Conservation (phyloP, 2,797 vertebrate genomes). For the Tolypeutes matacus region DNA sequence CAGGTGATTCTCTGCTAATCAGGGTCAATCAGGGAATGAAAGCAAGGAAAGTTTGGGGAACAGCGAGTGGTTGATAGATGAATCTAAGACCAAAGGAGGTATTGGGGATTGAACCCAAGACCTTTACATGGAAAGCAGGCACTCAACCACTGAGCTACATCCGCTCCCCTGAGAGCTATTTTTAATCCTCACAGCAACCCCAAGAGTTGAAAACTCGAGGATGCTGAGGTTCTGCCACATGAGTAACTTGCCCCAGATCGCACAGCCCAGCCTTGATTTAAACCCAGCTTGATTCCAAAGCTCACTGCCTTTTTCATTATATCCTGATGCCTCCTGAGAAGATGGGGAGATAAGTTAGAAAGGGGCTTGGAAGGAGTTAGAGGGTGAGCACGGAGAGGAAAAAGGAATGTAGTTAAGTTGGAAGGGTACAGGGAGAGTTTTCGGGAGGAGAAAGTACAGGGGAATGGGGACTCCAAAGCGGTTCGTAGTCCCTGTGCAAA, state of each 20-base stretch:
- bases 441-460: not conserved
- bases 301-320: not conserved
- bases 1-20: not conserved
- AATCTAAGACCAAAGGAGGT: not conserved
- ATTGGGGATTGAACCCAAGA: too few relatives aligned
- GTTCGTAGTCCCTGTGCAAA: not conserved
- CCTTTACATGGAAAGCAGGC: too few relatives aligned
- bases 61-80: not conserved
- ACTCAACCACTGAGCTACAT: too few relatives aligned
- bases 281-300: not conserved
- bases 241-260: not conserved
- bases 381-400: not conserved
- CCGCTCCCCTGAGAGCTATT: not conserved
- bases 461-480: not conserved
- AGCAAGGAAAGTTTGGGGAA: not conserved
- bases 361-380: not conserved
- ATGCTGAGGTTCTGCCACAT: not conserved
- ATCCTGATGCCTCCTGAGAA: not conserved
- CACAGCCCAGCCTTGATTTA: not conserved
- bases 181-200: not conserved
- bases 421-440: not conserved
- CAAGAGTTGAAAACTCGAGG: not conserved
- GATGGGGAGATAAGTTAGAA: not conserved
- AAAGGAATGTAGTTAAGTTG: not conserved
- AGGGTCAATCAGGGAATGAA: not conserved